Evolutionary conservation across 2,797 vertebrate species (phyloP).

Genomic region (Sphenodon punctatus): DNA sequence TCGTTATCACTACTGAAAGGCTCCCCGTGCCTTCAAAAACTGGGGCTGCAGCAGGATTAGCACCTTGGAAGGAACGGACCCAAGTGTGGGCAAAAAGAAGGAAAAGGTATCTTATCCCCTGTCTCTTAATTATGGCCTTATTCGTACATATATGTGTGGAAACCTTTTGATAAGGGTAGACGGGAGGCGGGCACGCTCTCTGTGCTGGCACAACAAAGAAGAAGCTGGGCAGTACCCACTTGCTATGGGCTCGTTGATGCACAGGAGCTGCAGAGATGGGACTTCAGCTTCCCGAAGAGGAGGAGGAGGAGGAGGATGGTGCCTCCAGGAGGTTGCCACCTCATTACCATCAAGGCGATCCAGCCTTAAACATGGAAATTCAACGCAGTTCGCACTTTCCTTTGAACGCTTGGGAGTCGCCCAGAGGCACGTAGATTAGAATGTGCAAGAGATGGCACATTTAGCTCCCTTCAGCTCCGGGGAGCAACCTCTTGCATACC

Average conservation of each 20-base stretch:
- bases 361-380: not conserved
- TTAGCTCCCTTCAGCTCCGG: not conserved
- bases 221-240: too few relatives aligned
- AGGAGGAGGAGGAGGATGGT: not conserved
- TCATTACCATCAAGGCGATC: not conserved
- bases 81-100: not conserved
- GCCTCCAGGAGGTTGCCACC: not conserved
- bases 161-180: not conserved
- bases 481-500: not conserved
- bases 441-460: not conserved
- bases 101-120: not conserved
- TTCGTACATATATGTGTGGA: not conserved
- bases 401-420: fast-evolving
- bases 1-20: not conserved
- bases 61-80: not conserved
- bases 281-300: not conserved
- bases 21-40: too few relatives aligned
- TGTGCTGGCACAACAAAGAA: not conserved
- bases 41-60: too few relatives aligned
- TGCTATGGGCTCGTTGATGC: not conserved
- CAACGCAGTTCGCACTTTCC: not conserved
- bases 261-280: not conserved
- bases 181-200: not conserved
- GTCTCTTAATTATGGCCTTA: not conserved
- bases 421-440: not conserved